Evolutionary conservation across 1,140 invertebrate genomes (phyloP).

Genomic region (Microplitis mediator): DNA sequence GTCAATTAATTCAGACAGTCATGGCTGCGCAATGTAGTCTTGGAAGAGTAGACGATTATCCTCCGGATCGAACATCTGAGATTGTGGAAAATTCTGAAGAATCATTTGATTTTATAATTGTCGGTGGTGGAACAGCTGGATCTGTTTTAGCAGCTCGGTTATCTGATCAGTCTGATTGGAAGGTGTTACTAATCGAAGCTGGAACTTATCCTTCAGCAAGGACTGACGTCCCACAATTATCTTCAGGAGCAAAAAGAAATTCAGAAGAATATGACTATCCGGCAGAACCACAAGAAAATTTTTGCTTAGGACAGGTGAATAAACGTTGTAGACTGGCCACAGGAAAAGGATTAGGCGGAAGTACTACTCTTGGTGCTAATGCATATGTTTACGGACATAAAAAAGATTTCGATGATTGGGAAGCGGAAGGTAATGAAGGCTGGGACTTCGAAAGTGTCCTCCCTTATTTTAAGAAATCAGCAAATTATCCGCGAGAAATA

Average conservation of each 20-base stretch:
- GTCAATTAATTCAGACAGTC: constrained; percentile 59
- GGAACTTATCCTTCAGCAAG: constrained; percentile 56
- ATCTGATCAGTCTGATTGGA: too few relatives aligned
- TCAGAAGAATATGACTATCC: constrained; percentile 68
- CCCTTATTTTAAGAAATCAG: constrained; percentile 64
- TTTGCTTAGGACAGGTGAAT: constrained; percentile 63
- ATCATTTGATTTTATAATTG: constrained; percentile 65
- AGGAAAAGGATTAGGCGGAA: constrained; percentile 78
- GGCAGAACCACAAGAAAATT: constrained; percentile 65
- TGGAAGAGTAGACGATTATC: constrained; percentile 40
- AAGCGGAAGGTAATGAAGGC: constrained; percentile 62
- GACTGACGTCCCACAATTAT: constrained; percentile 63
- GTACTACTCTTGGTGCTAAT: constrained; percentile 83
- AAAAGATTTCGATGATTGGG: constrained; percentile 72
- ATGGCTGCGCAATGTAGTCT: constrained; percentile 64
- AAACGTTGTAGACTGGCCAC: constrained; percentile 70
- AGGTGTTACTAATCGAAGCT: constrained; percentile 65
- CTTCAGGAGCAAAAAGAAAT: constrained; percentile 60
- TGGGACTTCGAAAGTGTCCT: constrained; percentile 66
- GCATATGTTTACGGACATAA: constrained; percentile 76
- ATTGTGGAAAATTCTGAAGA: constrained; percentile 47
- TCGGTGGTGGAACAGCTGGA: constrained; percentile 70
- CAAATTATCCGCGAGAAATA: constrained; percentile 47
- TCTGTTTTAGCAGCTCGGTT: constrained; percentile 68
- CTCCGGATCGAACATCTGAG: constrained; percentile 51